Percentiles rank a stretch among this genome's conserved stretches.
phyloP scores from a whole-genome alignment of 2,797 vertebrate genomes.

The Takifugu rubripes region DNA sequence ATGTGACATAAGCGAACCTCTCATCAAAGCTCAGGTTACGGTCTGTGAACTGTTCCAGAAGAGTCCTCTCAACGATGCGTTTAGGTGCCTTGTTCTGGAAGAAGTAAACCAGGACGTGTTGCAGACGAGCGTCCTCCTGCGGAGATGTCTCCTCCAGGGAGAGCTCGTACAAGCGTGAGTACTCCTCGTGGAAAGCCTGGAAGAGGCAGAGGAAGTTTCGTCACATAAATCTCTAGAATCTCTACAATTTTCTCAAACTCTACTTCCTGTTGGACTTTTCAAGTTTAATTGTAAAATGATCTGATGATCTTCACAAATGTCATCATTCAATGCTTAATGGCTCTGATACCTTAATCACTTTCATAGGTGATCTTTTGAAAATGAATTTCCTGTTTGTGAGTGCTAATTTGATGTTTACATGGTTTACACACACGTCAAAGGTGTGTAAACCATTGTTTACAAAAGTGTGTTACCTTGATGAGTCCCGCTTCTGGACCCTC shows the following conservation, averaged over 20 bases:
- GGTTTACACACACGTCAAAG: too few species aligned
- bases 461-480: conserved; percentile 82
- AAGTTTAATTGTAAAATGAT: too few species aligned
- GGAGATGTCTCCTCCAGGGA: conserved; percentile 83
- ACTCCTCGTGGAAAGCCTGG: conserved; percentile 95
- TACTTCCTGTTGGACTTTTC: background rate
- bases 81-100: conserved; percentile 91
- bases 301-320: too few species aligned
- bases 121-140: conserved; percentile 86
- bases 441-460: too few species aligned
- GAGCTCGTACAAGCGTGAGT: conserved; percentile 85
- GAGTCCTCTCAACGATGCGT: conserved; percentile 87
- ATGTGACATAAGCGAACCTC: conserved; percentile 67
- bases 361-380: too few species aligned
- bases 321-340: too few species aligned
- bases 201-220: background rate
- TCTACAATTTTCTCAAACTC: background rate
- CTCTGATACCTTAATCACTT: too few species aligned
- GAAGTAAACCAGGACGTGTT: conserved; percentile 91
- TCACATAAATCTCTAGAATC: background rate
- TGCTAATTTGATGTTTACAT: too few species aligned
- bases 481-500: conserved; percentile 97
- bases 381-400: too few species aligned
- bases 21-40: conserved; percentile 96
- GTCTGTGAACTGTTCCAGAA: conserved; percentile 95